Base-by-base conservation (phyloP, 2,113 vertebrate genomes). In the Mixornis gularis region DNA sequence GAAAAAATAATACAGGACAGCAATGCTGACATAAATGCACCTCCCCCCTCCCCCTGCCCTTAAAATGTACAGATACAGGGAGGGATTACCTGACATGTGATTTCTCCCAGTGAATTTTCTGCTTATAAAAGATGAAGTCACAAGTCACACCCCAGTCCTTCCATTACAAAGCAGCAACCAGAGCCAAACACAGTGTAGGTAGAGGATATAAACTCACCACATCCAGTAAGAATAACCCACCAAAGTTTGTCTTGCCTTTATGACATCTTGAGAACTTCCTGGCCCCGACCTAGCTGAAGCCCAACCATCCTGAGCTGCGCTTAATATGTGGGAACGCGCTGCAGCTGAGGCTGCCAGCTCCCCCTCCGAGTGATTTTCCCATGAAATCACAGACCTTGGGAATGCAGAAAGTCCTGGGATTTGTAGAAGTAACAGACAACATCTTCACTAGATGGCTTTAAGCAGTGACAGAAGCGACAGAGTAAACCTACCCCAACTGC, bases 401-500 rank as follows among this genome's bases (percentile, higher is more conserved):
- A 58, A 55, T 4, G 41, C 59, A 73, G 26, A 59, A 77, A 30
- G 19, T 8, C 63, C 46, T 43, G 48, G 34, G 19, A 32, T 59
- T 66, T 49, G 2, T 38, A 59, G 60, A 58, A 80, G 36, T 12
- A 76, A 21, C 24, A 38, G 20, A 66, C 41, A 36, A 7, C 8
- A 9, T 4, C 20, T 48, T 15, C 38, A 1, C 56, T 15, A 29
- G 38, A n/a, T 2, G 36, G 21, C 40, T 80, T 34, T 13, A 38
- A 81, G 56, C 56, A 68, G 46, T 17, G 52, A 29, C 76, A 58
- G 51, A 59, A 68, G 59, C 1, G 2, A 17, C 22, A 20, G 29
- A 3, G 4, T 18, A 12, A 19, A 92, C 96, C 52, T 92, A 97
- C 96, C 96, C 52, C 79, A 82, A 40, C 7, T 22, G 7, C 44